Base-by-base conservation (phyloP, 2,113 vertebrate species). In the Malurus melanocephalus region DNA sequence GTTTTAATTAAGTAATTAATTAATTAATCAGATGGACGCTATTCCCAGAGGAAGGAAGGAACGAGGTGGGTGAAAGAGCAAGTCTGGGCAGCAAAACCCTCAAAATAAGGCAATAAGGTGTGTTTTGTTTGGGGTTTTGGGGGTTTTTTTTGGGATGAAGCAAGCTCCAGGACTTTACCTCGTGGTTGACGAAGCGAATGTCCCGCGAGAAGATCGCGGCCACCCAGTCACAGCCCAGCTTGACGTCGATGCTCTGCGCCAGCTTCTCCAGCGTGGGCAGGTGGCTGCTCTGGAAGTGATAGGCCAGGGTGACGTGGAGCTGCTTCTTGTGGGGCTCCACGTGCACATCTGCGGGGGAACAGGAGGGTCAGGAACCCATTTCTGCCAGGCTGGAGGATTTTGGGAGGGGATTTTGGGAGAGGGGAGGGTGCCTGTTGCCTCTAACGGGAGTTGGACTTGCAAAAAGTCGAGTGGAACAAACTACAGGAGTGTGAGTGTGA, bases 311-410 rank as follows among this genome's bases (percentile, higher is more conserved):
- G 67, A 99, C 98, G 2, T 99, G 99, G 40, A 99, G 98, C 94
- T 99, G 99, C 96, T 99, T 99, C 97, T 99, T 99, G 92, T 99
- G 99, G 28, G 98, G 98, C 82, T 99, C 99, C 75, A 99, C 98
- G 0, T 98, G 98, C 7, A 98, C 99, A 85, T 99, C 99, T 99
- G 95, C 43, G 89, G 0, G n/a, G 87, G 66, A 65, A 83, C 74
- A 26, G 15, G 16, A 19, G 60, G 3, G 12, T 88, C 40, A n/a
- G 11, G 21, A 51, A 11, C 22, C 28, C 23, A 17, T 0, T 5
- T 0, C 21, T 19, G 38, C 13, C 0, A 26, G 20, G 22, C 7
- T 0, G 35, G 74, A 9, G 38, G 77, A 30, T 51, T 46, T 35
- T 46, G 2, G 14, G 30, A 42, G 74, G 11, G 38, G 77, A 26